These are phyloP conservation scores for Caenorhabditis inopinata DNA, from an alignment of 1,140 invertebrate genomes.

Conservation along the genomic window DNA sequence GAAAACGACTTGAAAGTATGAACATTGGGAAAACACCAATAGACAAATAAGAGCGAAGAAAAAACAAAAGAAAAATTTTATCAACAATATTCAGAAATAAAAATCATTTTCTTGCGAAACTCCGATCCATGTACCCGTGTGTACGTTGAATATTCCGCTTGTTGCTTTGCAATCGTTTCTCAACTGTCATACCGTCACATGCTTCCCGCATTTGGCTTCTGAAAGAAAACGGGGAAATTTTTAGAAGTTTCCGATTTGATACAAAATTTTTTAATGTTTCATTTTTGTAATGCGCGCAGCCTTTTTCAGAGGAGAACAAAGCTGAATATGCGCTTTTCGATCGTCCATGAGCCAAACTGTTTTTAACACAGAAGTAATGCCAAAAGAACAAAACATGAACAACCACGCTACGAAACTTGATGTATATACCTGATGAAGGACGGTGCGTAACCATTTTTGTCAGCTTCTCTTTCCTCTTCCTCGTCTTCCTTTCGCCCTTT, in stretches of 20 bases:
- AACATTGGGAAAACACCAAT: neutral
- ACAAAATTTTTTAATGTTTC: no score
- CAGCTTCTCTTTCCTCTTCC: conserved; percentile 40
- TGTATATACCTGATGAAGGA: conserved; percentile 35
- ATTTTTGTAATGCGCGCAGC: no score
- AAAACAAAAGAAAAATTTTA: neutral
- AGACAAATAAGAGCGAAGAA: neutral
- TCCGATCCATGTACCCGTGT: conserved; percentile 42
- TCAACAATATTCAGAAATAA: neutral
- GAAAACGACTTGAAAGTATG: no score
- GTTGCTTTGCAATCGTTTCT: conserved; percentile 35
- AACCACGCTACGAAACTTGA: no score
- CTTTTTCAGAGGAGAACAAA: no score
- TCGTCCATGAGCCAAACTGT: no score
- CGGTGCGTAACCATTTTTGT: conserved; percentile 35
- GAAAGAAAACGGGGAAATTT: neutral
- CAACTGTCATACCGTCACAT: conserved; percentile 21
- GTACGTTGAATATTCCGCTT: conserved; percentile 30
- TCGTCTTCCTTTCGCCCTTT: conserved; percentile 16
- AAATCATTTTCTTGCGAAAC: conserved; percentile 2
- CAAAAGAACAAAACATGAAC: no score
- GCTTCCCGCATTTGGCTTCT: conserved; percentile 25
- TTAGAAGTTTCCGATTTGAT: neutral
- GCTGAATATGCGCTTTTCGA: no score
- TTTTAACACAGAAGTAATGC: no score